phyloP scores from a whole-genome alignment of 2,888 invertebrate genomes.

The Morpho deidamia region DNA sequence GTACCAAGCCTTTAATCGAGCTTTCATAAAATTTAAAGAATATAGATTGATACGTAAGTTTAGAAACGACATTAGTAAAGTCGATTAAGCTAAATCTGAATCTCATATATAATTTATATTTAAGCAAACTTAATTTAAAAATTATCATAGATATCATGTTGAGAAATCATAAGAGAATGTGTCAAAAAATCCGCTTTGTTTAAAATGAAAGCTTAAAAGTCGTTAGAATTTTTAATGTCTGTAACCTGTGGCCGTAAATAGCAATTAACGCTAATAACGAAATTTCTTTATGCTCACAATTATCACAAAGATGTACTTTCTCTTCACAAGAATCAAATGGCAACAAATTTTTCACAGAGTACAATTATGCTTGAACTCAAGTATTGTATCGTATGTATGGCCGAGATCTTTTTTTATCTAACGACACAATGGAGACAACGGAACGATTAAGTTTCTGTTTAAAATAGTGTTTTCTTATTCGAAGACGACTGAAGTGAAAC shows the following conservation, averaged over 20 bases:
- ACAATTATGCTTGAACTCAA: constrained; percentile 11
- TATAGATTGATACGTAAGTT: no score
- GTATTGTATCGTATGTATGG: constrained; percentile 11
- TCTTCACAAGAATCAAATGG: constrained; percentile 5
- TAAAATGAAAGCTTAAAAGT: not conserved
- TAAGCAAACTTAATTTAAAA: no score
- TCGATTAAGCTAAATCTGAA: no score
- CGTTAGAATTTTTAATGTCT: not conserved
- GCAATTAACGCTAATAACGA: constrained; percentile 11
- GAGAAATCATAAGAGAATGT: no score
- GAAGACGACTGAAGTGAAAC: not conserved
- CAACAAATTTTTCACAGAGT: constrained; percentile 10
- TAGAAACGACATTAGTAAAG: no score
- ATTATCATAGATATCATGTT: no score
- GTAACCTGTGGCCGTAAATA: constrained; percentile 1
- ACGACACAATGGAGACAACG: constrained; percentile 17
- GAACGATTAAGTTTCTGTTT: not conserved
- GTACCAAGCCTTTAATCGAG: no score
- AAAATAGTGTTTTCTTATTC: not conserved
- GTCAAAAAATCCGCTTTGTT: not conserved
- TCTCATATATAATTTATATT: no score
- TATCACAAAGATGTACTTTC: constrained; percentile 1
- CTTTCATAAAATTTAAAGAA: no score
- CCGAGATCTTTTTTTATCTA: constrained; percentile 12
- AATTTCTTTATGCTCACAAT: constrained; percentile 1